Evolutionary conservation across 37 sponge, comb jelly and placozoan genomes (phyloP).

Genomic region (Ianthella basta): DNA sequence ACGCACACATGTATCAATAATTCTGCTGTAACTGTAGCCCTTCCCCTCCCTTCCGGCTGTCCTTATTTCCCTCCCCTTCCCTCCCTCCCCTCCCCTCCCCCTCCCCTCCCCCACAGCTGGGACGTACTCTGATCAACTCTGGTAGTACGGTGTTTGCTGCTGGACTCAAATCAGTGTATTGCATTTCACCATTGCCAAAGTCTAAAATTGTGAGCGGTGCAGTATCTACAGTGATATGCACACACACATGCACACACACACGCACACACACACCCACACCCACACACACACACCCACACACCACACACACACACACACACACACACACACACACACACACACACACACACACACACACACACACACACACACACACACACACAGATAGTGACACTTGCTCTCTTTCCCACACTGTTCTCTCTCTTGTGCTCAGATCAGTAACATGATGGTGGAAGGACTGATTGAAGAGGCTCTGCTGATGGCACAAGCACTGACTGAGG

Average conservation of each 20-base stretch:
- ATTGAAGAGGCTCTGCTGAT: conserved; percentile 77
- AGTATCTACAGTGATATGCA: background rate
- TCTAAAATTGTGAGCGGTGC: background rate
- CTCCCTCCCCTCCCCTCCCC: background rate
- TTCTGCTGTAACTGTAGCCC: background rate
- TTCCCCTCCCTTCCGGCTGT: background rate
- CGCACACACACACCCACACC: conserved; percentile 2
- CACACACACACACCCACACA: conserved; percentile 15
- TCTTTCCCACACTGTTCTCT: background rate
- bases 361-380: conserved; percentile 1
- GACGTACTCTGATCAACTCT: conserved; percentile 23
- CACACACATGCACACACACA: conserved; percentile 18
- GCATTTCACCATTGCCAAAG: conserved; percentile 46
- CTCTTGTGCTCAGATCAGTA: conserved; percentile 41
- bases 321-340: conserved; percentile 29
- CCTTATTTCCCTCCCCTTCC: background rate
- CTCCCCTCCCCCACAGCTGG: background rate
- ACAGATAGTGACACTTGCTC: background rate
- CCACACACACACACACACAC: conserved; percentile 29
- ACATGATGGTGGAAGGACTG: conserved; percentile 55
- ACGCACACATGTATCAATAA: background rate
- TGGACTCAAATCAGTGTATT: conserved; percentile 50
- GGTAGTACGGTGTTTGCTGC: conserved; percentile 54
- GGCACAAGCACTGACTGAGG: conserved; percentile 68
- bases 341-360: conserved; percentile 12